Base-by-base conservation (phyloP, 2,888 invertebrate species). In the Zaprionus bogoriensis region DNA sequence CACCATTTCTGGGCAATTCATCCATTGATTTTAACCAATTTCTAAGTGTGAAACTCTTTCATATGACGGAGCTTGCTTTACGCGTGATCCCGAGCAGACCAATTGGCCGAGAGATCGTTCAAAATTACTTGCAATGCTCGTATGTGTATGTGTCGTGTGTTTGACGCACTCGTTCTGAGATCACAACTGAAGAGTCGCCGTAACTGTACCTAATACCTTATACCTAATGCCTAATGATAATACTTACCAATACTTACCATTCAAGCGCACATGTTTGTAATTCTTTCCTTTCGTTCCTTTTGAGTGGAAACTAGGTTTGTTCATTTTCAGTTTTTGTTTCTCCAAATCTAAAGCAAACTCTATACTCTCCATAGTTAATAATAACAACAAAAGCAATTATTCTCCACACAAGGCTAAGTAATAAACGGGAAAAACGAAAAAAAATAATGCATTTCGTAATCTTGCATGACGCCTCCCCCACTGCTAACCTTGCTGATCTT, bases 391-490 rank as follows among this genome's bases (percentile, higher is more conserved):
- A 36, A 65, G 83, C 83, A 85, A 84, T 65, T 84, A 65, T 72
- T 61, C 81, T 84, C 66, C 77, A 80, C 81, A 83, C 87, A 74
- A 81, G 87, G 81, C 67, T 81, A 86, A 81, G 81, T 81, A 81
- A 81, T 42, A 58, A 32, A 65, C 46, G 28, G n/a, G 28, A 9
- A 41, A 41, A 4, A 27, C 23, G 14, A 42, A 51, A 42, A 23
- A 23, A 32, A 27, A 17, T 39, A 61, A 53, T 42, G 60, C 66
- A 53, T 53, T 60, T 63, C 52, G 55, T 67, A 59, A 76, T 51
- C 64, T 64, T 64, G 87, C 80, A 86, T 86, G 87, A 12, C 36
- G 20, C 63, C 46, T 57, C 17, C 39, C 20, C 17, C n/a, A n/a
- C 22, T 22, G 20, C 20, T 20, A 12, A 12, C 19, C 20, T n/a